Evolutionary conservation across 2,797 vertebrate species (phyloP).

Genomic region (Sciurus carolinensis): DNA sequence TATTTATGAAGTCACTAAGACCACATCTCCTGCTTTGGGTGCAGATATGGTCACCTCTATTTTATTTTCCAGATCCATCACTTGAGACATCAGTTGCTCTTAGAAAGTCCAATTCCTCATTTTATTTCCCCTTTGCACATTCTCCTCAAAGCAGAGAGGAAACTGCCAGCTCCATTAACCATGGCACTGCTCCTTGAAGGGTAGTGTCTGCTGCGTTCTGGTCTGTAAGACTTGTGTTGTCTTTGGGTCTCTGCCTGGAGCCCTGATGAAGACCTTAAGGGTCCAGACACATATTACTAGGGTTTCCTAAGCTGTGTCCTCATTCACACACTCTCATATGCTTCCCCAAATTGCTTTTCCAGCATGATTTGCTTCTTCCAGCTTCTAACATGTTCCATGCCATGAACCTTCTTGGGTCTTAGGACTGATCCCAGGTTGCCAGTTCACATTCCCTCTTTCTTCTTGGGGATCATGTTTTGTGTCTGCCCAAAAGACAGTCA

Average conservation of each 20-base stretch:
- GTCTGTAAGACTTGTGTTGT: background rate
- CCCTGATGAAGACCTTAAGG: background rate
- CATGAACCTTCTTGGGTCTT: background rate
- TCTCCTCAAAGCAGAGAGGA: background rate
- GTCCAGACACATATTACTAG: background rate
- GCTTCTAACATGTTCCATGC: background rate
- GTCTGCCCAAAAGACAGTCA: background rate
- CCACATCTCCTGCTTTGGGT: background rate
- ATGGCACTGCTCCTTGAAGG: background rate
- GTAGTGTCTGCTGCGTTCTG: background rate
- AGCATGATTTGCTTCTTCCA: background rate
- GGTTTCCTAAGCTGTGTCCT: background rate
- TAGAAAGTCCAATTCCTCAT: background rate
- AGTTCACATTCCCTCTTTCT: background rate
- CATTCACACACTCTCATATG: background rate
- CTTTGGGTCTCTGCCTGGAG: background rate
- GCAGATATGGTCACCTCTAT: background rate
- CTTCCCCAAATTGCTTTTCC: background rate
- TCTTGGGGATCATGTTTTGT: background rate
- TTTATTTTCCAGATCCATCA: constrained; percentile 22
- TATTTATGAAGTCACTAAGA: background rate
- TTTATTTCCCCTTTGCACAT: background rate
- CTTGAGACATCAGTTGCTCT: background rate
- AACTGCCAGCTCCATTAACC: background rate
- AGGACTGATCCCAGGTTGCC: background rate